Base-by-base conservation (phyloP, 2,888 invertebrate genomes). In the Diarsia dahlii region DNA sequence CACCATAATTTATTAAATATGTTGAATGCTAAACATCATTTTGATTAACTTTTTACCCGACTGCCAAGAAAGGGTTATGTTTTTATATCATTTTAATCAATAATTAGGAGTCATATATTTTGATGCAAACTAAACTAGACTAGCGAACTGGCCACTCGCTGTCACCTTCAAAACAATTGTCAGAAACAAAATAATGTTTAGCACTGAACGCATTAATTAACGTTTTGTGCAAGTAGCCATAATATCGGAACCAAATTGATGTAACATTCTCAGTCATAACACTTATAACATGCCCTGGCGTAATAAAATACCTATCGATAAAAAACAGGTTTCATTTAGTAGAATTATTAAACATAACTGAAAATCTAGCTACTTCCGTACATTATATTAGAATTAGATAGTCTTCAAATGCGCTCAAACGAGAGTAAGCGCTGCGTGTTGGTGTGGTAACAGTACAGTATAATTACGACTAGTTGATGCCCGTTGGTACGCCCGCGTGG, bases 401-500 rank as follows among this genome's bases (percentile, higher is more conserved):
- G 86, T 86, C 75, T 79, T 86, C 34, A 79, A 67, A 86, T 64
- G 48, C 23, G 62, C 39, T 78, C n/a, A 28, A 72, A 74, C 54
- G 3, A 46, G 46, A 78, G 71, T 70, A 66, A 72, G 63, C 56
- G 50, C 28, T 76, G 73, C 56, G 62, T 28, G 45, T 78, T 71
- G 69, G 20, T 48, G 18, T 50, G 12, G 39, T 28, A 48, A 70
- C 77, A 66, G 45, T 18, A 46, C n/a, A n/a, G n/a, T 56, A 70
- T 52, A 74, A 70, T 70, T 52, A 72, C 62, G 39, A 39, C 39
- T 39, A 39, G 39, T 0, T 8, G 39, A 39, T 39, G 39, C 39
- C 39, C 8, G 39, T 8, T 6, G 39, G 8, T 39, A 8, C 1
- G 39, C 39, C 39, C 39, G 0, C 6, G 39, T 39, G 8, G 39